Evolutionary conservation across 1,140 invertebrate genomes (phyloP), one percentile per base, ranked within the genome.

Genomic region (Brachionus asplanchnoidis): DNA sequence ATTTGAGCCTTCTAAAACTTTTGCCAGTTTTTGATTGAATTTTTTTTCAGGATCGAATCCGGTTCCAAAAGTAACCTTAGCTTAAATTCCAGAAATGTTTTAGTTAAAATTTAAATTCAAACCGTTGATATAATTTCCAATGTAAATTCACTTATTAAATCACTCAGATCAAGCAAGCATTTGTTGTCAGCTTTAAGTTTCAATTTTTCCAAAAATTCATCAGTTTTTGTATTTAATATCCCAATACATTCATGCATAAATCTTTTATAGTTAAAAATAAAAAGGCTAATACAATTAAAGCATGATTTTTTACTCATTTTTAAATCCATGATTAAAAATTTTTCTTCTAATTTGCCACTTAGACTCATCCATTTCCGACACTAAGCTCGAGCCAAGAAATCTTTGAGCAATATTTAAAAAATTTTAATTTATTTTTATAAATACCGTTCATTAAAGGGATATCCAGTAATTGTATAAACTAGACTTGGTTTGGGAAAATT

Each of bases 401-500:
- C 53, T 60, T 60, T 2, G 8, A 17, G 9, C 14, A 53, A 53
- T n/a, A n/a, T 17, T 53, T 5, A 36, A 7, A 36, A 5, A 36
- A 7, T 36, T 7, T 0, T 7, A 6, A 36, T 36, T 36, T 36
- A 7, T 36, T 36, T 36, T 6, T 36, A 36, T 7, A 36, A 68
- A 32, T 23, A 68, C 66, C 66, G 20, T 68, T 68, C 66, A 14
- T 23, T 17, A 68, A 68, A 68, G 4, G 66, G 66, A 20, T 68
- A 68, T 3, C 66, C 66, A 14, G 66, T 28, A 11, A 68, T 28
- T 68, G 9, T 68, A 32, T 68, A 68, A 32, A 68, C 66, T 11
- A 68, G n/a, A 32, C 32, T 68, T 40, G 66, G 66, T 40, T 68
- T 68, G 12, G 66, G 66, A 68, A 68, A 68, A 32, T 68, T 68